Conservation (phyloP, 2,888 invertebrate genomes). For the Uloborus plumipes region DNA sequence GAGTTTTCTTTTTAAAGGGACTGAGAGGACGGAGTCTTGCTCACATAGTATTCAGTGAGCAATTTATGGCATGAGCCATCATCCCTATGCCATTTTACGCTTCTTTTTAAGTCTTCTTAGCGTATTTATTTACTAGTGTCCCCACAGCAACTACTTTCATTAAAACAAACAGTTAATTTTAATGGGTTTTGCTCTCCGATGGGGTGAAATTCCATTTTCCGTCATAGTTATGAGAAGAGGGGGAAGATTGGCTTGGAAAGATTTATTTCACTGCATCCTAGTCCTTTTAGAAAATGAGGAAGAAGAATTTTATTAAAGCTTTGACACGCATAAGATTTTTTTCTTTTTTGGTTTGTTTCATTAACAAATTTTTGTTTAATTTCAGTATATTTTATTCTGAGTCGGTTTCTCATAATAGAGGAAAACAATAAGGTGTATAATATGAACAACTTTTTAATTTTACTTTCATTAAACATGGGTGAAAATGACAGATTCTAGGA, state of each 20-base stretch:
- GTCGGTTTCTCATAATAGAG: no score
- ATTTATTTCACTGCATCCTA: slow-evolving; percentile 16
- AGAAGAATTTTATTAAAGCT: no score
- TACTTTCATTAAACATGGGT: no score
- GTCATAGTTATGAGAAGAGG: slow-evolving; percentile 4
- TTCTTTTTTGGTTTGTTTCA: no score
- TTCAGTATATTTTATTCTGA: slow-evolving; percentile 6
- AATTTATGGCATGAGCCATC: slow-evolving; percentile 54
- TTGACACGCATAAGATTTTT: no score
- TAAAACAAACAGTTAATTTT: slow-evolving; percentile 63
- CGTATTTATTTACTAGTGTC: slow-evolving; percentile 53
- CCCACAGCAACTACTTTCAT: slow-evolving; percentile 50
- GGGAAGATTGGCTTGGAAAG: background rate
- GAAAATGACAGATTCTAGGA: no score
- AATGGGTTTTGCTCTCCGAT: slow-evolving; percentile 51
- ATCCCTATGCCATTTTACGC: slow-evolving; percentile 38
- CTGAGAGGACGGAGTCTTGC: slow-evolving; percentile 20
- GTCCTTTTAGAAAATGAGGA: background rate
- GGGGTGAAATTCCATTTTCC: slow-evolving; percentile 38
- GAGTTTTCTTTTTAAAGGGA: slow-evolving; percentile 20
- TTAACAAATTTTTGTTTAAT: slow-evolving; percentile 16
- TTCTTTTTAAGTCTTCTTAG: slow-evolving; percentile 39
- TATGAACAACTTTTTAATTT: no score
- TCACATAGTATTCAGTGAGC: slow-evolving; percentile 35
- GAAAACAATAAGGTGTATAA: no score